Percentiles rank a stretch among this genome's conserved stretches.
Conservation (phyloP, 2,797 vertebrate species). For the Crenichthys baileyi region DNA sequence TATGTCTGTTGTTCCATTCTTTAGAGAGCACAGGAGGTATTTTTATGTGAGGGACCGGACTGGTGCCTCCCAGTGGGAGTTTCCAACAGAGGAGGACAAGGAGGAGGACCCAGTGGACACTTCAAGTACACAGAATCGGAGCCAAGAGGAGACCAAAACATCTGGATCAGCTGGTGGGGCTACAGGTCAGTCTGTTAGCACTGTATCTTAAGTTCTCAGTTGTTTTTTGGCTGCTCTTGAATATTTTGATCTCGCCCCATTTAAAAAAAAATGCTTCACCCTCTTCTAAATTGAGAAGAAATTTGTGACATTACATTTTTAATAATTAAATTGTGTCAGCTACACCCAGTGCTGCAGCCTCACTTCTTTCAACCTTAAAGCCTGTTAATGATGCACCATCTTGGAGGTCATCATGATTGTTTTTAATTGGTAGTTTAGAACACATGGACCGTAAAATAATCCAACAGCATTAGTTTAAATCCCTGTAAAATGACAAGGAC, state of each 20-base stretch:
- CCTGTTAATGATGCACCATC: too few relatives aligned
- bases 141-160: slow-evolving; percentile 75
- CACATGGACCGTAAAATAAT: too few relatives aligned
- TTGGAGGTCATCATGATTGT: too few relatives aligned
- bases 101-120: slow-evolving; percentile 83
- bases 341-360: too few relatives aligned
- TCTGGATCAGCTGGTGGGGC: slow-evolving; percentile 27
- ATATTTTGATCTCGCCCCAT: background rate
- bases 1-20: slow-evolving; percentile 96
- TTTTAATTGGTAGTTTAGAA: too few relatives aligned
- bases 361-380: too few relatives aligned
- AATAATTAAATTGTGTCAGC: too few relatives aligned
- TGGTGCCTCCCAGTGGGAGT: slow-evolving; percentile 96
- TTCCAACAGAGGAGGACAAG: slow-evolving; percentile 90
- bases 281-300: background rate
- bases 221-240: background rate
- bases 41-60: slow-evolving; percentile 99
- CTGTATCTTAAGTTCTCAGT: background rate
- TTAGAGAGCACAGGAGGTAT: slow-evolving; percentile 99
- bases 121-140: slow-evolving; percentile 73
- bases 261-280: background rate
- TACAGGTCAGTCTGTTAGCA: slow-evolving; percentile 43
- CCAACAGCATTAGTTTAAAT: too few relatives aligned
- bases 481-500: too few relatives aligned
- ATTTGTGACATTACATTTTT: too few relatives aligned